Percentiles rank a stretch among this genome's conserved stretches.
These are phyloP conservation scores for Anarhynchus alexandrinus DNA, from an alignment of 2,113 vertebrate species.

Conservation along the genomic window DNA sequence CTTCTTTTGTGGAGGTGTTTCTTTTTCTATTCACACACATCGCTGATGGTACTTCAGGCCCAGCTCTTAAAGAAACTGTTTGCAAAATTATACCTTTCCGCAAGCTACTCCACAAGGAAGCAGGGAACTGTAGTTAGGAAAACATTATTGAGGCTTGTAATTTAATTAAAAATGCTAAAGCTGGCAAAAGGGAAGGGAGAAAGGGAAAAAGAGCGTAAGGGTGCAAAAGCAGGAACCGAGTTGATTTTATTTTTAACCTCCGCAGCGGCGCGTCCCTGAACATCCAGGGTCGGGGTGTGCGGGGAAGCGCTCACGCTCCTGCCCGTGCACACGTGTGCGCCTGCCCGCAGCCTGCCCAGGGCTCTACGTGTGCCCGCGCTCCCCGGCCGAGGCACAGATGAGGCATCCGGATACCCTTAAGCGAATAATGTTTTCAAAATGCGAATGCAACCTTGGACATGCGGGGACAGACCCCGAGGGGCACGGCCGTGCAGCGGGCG, in stretches of 20 bases:
- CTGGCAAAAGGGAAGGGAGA: not conserved
- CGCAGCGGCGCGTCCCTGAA: not conserved
- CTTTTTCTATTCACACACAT: slow-evolving; percentile 83
- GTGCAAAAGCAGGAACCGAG: not conserved
- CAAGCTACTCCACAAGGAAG: slow-evolving; percentile 78
- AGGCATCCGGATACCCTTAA: not conserved
- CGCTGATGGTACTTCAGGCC: slow-evolving; percentile 85
- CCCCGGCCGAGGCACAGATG: fast-evolving
- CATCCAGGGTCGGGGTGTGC: not conserved
- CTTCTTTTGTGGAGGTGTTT: slow-evolving; percentile 89
- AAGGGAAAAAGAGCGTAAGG: not conserved
- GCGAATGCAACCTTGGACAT: not conserved
- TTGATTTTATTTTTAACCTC: not conserved
- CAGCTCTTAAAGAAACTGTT: slow-evolving; percentile 87
- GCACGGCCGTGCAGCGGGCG: not conserved
- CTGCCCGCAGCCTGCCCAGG: not conserved
- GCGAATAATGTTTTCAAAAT: not conserved
- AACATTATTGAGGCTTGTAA: slow-evolving; percentile 68
- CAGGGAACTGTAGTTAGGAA: slow-evolving; percentile 49
- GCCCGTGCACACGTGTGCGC: not conserved
- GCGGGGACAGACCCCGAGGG: not conserved
- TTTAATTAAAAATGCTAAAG: slow-evolving; percentile 64
- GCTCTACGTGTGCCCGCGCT: fast-evolving
- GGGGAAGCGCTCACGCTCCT: not conserved
- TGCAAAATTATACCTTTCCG: slow-evolving; percentile 89